These are phyloP conservation scores for Chrysemys picta DNA, from an alignment of 2,113 vertebrate genomes.

Conservation along the genomic window DNA sequence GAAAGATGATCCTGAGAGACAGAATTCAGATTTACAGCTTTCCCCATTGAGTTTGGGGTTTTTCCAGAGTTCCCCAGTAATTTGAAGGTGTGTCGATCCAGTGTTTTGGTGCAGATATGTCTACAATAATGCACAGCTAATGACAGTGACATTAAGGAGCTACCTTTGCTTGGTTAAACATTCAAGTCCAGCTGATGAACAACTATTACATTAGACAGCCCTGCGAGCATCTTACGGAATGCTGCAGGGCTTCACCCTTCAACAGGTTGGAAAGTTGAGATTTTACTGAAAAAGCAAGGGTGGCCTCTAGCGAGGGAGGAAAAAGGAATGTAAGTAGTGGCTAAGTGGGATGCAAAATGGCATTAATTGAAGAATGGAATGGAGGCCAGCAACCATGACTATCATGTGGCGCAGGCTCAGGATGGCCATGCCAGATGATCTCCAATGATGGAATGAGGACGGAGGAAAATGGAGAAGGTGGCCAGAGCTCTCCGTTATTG, in stretches of 20 bases:
- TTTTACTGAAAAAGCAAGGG: neutral
- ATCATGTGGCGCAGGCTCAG: rapidly evolving
- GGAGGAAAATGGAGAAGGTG: neutral
- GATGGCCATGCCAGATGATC: rapidly evolving
- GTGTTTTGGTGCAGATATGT: neutral
- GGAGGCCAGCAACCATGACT: neutral
- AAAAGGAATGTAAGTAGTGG: rapidly evolving
- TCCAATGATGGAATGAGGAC: neutral
- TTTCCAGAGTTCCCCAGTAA: neutral
- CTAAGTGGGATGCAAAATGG: rapidly evolving
- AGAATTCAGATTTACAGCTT: neutral
- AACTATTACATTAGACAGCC: neutral
- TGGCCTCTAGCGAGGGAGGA: neutral
- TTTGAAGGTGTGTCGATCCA: neutral
- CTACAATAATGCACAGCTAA: neutral
- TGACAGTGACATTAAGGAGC: neutral
- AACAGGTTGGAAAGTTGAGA: neutral
- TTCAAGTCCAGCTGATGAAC: neutral
- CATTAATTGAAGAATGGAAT: neutral
- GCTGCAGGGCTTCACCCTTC: neutral
- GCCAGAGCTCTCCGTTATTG: neutral
- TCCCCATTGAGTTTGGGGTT: neutral
- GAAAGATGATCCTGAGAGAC: neutral
- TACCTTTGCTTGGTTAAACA: neutral
- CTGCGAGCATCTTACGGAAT: neutral